Evolutionary conservation across 1,140 invertebrate genomes (phyloP).

Genomic region (Proctacanthus coquilletti): DNA sequence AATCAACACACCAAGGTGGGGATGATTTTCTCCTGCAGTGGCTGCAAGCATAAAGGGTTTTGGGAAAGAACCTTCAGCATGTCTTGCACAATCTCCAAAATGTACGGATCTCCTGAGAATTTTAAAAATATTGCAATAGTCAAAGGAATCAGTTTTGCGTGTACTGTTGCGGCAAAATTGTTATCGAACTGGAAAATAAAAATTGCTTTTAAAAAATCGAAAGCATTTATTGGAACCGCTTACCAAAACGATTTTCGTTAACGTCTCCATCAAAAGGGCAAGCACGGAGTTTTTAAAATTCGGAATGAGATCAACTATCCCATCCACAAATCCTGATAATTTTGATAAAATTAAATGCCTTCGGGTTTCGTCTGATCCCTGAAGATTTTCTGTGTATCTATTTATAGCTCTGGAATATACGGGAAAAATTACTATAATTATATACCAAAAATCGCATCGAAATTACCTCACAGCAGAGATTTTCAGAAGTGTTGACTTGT

Average conservation of each 20-base stretch:
- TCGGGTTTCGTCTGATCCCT: constrained; percentile 22
- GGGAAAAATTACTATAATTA: not conserved
- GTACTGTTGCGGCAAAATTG: constrained; percentile 46
- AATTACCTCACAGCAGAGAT: constrained; percentile 22
- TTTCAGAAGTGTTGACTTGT: constrained; percentile 21
- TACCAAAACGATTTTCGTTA: constrained; percentile 48
- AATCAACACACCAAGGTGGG: constrained; percentile 46
- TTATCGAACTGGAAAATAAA: constrained; percentile 41
- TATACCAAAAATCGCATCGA: not conserved
- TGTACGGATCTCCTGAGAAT: constrained; percentile 45
- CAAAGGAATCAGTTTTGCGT: constrained; percentile 50
- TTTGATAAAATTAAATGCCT: constrained; percentile 18
- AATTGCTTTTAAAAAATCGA: constrained; percentile 6
- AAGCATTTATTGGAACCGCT: constrained; percentile 14
- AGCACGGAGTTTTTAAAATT: constrained; percentile 43
- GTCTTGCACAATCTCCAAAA: constrained; percentile 46
- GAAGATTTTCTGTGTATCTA: constrained; percentile 41
- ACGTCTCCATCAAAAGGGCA: constrained; percentile 47
- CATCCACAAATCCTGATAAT: constrained; percentile 20
- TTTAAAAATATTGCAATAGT: constrained; percentile 60
- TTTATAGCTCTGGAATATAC: constrained; percentile 9
- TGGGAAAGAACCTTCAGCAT: constrained; percentile 50
- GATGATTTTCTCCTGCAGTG: constrained; percentile 49
- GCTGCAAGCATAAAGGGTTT: constrained; percentile 42
- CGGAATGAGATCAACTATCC: constrained; percentile 21